phyloP scores from a whole-genome alignment of 2,113 vertebrate species.

The Phodopus roborovskii region DNA sequence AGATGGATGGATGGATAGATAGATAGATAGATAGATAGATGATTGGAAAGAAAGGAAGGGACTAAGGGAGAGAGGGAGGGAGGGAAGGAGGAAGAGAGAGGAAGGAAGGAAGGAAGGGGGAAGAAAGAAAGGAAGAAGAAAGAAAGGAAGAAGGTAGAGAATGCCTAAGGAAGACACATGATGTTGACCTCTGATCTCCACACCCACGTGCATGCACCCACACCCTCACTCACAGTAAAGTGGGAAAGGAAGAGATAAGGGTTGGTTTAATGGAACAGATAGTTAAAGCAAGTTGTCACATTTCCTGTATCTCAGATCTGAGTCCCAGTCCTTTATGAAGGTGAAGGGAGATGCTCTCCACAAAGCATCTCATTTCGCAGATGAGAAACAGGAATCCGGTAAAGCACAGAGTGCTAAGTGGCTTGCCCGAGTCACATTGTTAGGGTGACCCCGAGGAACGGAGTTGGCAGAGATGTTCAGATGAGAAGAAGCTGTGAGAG shows the following conservation, averaged over 20 bases:
- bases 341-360: not conserved
- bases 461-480: not conserved
- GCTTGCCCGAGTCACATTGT: not conserved
- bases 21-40: not conserved
- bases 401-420: not conserved
- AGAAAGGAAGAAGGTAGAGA: not conserved
- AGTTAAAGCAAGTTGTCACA: not conserved
- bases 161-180: too few relatives aligned
- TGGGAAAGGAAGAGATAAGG: not conserved
- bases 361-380: not conserved
- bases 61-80: not conserved
- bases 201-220: too few relatives aligned
- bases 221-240: not conserved
- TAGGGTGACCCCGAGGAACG: not conserved
- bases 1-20: not conserved
- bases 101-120: too few relatives aligned
- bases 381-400: not conserved
- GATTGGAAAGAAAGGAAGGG: not conserved
- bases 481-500: not conserved
- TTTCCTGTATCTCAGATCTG: not conserved
- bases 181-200: not conserved
- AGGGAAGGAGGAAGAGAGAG: not conserved
- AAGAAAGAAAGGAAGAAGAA: not conserved
- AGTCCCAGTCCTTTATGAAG: too few relatives aligned
- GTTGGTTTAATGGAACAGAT: not conserved